Base-by-base conservation (phyloP, 2,888 invertebrate genomes). In the Brachynemurus nebulosus region DNA sequence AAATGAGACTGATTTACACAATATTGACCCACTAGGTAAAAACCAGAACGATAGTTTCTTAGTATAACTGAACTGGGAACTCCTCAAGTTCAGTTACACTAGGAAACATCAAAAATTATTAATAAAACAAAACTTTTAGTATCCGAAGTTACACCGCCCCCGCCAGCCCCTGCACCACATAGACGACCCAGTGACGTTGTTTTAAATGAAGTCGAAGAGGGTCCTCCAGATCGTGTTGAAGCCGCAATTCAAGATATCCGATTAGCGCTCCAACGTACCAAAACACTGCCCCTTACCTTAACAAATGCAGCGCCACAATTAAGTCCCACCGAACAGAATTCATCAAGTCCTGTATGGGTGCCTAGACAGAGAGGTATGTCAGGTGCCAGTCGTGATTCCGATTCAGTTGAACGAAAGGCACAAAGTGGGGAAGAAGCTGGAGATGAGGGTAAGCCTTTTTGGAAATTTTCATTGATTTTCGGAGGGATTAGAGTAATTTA, bases 171-270 rank as follows among this genome's bases (percentile, higher is more conserved):
- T 18, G 80, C 79, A 48, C 80, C 82, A 42, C 81, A 81, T 62
- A 74, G 80, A 30, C 73, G 71, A 52, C 35, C 47, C 50, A 44
- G 50, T 46, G 42, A 42, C 40, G 20, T 59, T 62, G 40, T 14
- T 16, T 20, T 42, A 14, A n/a, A 52, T 55, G 52, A 38, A 9
- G 17, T 16, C n/a, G 37, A 27, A 25, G 33, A 19, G 17, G 30
- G 18, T 36, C 21, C 27, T 5, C 52, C 59, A 4, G 60, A 56
- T 40, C 63, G 63, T 47, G 65, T 66, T 3, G 72, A 76, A 60
- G 76, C 84, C 53, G 82, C 84, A 30, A 78, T 86, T 56, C 84
- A 84, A 59, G 89, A 89, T 53, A 89, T 90, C 54, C 77, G 88
- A 42, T 76, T 86, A 55, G 82, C 79, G 50, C 65, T 86, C 51